A percentile compares a stretch with the other conserved stretches of the same genome.
Conservation (phyloP, 2,113 vertebrate species). For the Onychostoma macrolepis region DNA sequence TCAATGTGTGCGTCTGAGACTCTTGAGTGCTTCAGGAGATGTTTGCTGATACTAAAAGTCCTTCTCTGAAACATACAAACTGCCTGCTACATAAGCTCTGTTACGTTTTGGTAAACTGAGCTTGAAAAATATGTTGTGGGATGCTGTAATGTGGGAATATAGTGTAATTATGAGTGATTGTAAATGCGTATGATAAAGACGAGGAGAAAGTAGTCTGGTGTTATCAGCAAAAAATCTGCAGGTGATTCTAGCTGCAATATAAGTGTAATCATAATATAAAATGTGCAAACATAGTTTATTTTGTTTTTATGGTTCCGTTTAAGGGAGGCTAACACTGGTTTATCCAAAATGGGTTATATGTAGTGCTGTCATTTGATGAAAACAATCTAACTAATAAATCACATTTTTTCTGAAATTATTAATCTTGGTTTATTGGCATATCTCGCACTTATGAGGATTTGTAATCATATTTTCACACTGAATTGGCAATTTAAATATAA, state of each 20-base stretch:
- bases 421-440: too few relatives aligned
- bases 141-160: not conserved
- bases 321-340: not conserved
- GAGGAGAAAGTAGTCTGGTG: not conserved
- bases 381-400: too few relatives aligned
- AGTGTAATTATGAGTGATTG: conserved; percentile 1
- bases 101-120: not conserved
- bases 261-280: not conserved
- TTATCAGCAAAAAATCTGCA: not conserved
- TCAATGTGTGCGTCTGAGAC: conserved; percentile 34
- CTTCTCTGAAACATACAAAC: not conserved
- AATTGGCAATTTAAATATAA: too few relatives aligned
- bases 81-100: not conserved
- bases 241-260: not conserved
- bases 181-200: not conserved
- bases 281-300: not conserved
- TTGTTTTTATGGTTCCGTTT: not conserved
- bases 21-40: conserved; percentile 25
- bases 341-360: not conserved
- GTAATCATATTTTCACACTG: too few relatives aligned
- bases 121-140: not conserved
- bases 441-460: too few relatives aligned
- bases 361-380: too few relatives aligned
- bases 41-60: conserved; percentile 30
- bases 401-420: too few relatives aligned